Evolutionary conservation across 2,113 vertebrate genomes (phyloP).

Genomic region (Ictalurus punctatus): DNA sequence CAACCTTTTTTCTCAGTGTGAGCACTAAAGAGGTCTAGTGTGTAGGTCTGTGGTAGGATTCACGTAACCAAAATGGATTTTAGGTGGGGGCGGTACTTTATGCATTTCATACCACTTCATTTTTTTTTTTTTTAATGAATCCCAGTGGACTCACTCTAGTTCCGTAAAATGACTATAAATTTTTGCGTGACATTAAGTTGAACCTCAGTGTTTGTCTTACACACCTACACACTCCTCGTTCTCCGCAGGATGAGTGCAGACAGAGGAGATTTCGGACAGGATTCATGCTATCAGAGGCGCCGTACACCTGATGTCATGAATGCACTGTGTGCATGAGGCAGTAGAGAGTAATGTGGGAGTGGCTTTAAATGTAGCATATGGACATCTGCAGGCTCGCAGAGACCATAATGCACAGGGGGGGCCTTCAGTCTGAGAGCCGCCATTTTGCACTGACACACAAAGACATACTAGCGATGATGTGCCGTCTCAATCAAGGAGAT

Average conservation of each 20-base stretch:
- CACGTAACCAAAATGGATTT: not conserved
- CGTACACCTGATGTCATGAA: conserved; percentile 42
- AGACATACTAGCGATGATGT: conserved; percentile 30
- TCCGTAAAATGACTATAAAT: not conserved
- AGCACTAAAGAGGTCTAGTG: not conserved
- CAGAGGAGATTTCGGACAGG: conserved; percentile 11
- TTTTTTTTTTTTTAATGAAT: not conserved
- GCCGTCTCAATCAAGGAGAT: conserved; percentile 14
- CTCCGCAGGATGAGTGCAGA: not conserved
- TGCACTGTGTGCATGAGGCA: conserved; percentile 22
- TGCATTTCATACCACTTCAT: not conserved
- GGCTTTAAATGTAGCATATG: conserved; percentile 51
- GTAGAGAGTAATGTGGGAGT: conserved; percentile 25
- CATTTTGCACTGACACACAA: conserved; percentile 53
- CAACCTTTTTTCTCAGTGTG: not conserved
- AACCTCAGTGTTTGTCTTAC: not conserved
- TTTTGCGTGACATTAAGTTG: not conserved
- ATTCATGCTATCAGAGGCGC: conserved; percentile 33
- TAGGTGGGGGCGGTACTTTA: not conserved
- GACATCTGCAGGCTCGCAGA: conserved; percentile 47
- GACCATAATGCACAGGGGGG: conserved; percentile 47
- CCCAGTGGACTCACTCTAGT: not conserved
- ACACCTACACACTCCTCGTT: not conserved
- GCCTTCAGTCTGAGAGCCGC: conserved; percentile 33
- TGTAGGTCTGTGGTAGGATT: not conserved